These are phyloP conservation scores for Megalurothrips usitatus DNA, from an alignment of 2,888 invertebrate species.

Conservation along the genomic window DNA sequence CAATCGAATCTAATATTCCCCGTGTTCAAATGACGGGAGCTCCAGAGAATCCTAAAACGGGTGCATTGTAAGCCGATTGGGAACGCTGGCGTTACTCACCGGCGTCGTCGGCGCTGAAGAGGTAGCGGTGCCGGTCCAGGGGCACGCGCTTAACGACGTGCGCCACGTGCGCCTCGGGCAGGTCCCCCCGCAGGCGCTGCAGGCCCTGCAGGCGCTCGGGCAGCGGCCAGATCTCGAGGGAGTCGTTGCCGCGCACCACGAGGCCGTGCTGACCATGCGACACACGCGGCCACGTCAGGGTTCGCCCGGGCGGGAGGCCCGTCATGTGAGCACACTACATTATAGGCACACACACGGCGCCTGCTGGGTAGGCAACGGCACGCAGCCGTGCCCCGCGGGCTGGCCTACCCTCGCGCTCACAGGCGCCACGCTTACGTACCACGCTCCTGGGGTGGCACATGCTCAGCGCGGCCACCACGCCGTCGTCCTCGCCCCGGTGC, in stretches of 20 bases:
- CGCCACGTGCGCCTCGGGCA: constrained; percentile 38
- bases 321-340: not conserved
- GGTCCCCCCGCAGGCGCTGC: not conserved
- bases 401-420: too few species aligned
- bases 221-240: constrained; percentile 66
- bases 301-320: too few species aligned
- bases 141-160: constrained; percentile 44
- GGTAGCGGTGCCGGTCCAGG: not conserved
- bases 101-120: constrained; percentile 40
- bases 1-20: too few species aligned
- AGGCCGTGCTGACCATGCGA: constrained; percentile 56
- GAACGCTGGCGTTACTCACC: too few species aligned
- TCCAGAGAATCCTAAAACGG: too few species aligned
- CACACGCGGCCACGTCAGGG: too few species aligned
- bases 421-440: constrained; percentile 49
- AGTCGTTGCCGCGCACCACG: constrained; percentile 61
- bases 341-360: not conserved
- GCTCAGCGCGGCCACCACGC: constrained; percentile 62
- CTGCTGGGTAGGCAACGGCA: not conserved
- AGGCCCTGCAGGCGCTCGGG: constrained; percentile 39
- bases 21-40: too few species aligned
- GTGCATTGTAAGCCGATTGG: not conserved
- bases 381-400: too few species aligned
- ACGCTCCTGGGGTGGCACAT: constrained; percentile 59
- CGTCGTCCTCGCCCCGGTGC: constrained; percentile 49